These are phyloP conservation scores for Homarus gammarus DNA, from an alignment of 2,888 invertebrate genomes.

Conservation along the genomic window DNA sequence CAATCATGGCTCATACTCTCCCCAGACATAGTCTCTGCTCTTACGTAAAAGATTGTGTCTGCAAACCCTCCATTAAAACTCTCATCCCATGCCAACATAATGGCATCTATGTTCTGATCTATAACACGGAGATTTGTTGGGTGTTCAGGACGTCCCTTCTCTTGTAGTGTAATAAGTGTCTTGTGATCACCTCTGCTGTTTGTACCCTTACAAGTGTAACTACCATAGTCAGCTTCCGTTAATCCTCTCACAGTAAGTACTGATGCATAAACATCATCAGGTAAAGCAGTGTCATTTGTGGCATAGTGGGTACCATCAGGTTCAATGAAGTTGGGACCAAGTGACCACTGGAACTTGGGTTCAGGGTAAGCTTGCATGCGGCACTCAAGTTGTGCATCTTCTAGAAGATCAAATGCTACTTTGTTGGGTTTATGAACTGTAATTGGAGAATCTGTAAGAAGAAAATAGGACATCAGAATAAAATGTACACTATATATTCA, in stretches of 20 bases:
- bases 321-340: conserved; percentile 87
- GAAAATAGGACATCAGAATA: too few relatives aligned
- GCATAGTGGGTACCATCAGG: conserved; percentile 84
- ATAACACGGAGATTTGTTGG: conserved; percentile 87
- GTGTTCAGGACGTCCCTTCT: conserved; percentile 92
- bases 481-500: too few relatives aligned
- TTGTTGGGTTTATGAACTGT: conserved; percentile 84
- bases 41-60: conserved; percentile 91
- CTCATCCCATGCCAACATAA: conserved; percentile 90
- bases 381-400: conserved; percentile 92
- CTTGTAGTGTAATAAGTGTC: conserved; percentile 86
- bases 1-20: conserved; percentile 83
- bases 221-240: conserved; percentile 89
- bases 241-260: conserved; percentile 90
- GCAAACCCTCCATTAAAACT: conserved; percentile 95
- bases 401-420: conserved; percentile 91
- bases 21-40: conserved; percentile 73
- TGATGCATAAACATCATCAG: conserved; percentile 75
- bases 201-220: conserved; percentile 93
- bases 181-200: conserved; percentile 88
- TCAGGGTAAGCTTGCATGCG: conserved; percentile 94
- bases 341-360: conserved; percentile 92
- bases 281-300: conserved; percentile 62
- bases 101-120: conserved; percentile 88
- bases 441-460: conserved; percentile 88